Base-by-base conservation (phyloP, 2,113 vertebrate genomes). In the Myotis lucifugus region DNA sequence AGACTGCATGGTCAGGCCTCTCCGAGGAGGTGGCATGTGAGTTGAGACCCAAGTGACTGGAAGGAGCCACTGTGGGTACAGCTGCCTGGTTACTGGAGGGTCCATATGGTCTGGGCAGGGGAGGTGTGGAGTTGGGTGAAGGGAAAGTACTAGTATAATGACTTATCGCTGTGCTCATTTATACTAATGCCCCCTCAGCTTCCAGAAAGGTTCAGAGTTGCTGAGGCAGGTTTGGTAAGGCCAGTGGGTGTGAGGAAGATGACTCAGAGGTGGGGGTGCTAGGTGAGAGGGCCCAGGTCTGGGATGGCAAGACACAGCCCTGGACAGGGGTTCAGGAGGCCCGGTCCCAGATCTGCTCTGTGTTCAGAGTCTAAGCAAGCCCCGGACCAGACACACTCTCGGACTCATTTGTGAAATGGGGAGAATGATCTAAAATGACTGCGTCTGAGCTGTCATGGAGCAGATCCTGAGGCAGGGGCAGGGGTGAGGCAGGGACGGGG, bases 401-500 rank as follows among this genome's bases (percentile, higher is more conserved):
- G 40, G 88, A 37, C 77, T 48, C 5, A 7, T 27, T 70, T 74
- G 46, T 23, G 29, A 79, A 70, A 27, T 15, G n/a, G 34, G 32
- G 52, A 70, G 37, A 52, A 64, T 37, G 59, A n/a, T 32, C 29
- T 50, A 82, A 29, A 48, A 56, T 48, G 29, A 64, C 54, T 0
- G 1, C 14, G 37, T 42, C 23, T 34, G 27, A 32, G 48, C 37
- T 54, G 0, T 12, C 5, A 0, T 40, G 37, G 73, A 46, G 52
- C 50, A 61, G 40, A 73, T 61, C 72, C 69, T 14, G 25, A 59
- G 77, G 72, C 27, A 15, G 34, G 61, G 52, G 17, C 4, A 0
- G 9, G 42, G 13, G 9, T 25, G 7, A 40, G 81, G 54, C 8
- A 29, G 50, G 27, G 21, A 5, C 0, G 0, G 8, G 17, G 23